Evolutionary conservation across 92 coral and sea anemone genomes (phyloP), one percentile per base, ranked within the genome.

Genomic region (Porites rus): DNA sequence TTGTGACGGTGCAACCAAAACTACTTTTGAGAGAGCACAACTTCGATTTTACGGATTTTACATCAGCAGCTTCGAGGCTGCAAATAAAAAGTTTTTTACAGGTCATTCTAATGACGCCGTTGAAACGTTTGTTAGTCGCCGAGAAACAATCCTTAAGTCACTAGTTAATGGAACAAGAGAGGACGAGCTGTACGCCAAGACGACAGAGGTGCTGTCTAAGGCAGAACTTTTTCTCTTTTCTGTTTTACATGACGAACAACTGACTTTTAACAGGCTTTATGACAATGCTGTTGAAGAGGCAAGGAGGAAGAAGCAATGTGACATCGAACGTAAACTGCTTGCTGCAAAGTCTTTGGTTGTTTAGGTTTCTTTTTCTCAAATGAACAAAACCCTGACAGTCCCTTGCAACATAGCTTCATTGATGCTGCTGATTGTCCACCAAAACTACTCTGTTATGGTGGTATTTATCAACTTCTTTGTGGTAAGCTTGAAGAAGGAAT

Each of bases 401-500:
- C 81, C 73, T 69, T 76, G 24, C 76, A 77, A 24, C 68, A 76
- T 51, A 85, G 80, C 21, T 21, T 18, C 19, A 21, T n/a, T 16
- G 61, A 76, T 14, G 54, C 72, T 28, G 13, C 58, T 22, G 80
- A 63, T 62, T 71, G 24, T 67, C 62, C 77, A 62, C 68, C 87
- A 13, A 79, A 79, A 59, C 62, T 16, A 19, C 22, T 66, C 10
- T 65, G 59, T 14, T 79, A 79, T 28, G 60, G 50, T 65, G 74
- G 84, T 22, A 17, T 79, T 28, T 21, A 79, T 12, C 20, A 67
- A 19, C 63, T 79, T 38, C 74, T 79, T 1, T 14, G 46, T 8
- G 74, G 84, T 4, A 65, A 79, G 4, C 51, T 51, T 20, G 84
- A 79, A 4, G 84, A 79, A 19, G 84, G 74, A 25, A 79, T 79